Percentiles rank a stretch among this genome's conserved stretches.
These are phyloP conservation scores for Bradypus variegatus DNA, from an alignment of 2,797 vertebrate genomes.

Conservation along the genomic window DNA sequence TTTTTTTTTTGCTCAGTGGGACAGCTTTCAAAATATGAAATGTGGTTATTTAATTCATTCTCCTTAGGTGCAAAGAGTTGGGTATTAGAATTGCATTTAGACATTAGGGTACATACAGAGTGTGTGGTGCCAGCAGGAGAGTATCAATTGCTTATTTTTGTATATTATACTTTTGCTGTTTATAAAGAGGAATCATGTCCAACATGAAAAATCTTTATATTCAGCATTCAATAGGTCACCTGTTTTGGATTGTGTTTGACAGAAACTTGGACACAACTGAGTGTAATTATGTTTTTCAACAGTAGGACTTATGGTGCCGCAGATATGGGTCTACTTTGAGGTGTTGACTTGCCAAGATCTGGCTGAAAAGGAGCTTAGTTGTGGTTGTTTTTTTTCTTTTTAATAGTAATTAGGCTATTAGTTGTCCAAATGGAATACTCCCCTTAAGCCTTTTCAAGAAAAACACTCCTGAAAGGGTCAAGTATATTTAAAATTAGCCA, in stretches of 20 bases:
- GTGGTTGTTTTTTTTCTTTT: background rate
- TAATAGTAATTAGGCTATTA: constrained; percentile 49
- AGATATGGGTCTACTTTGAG: background rate
- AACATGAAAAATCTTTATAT: constrained; percentile 17
- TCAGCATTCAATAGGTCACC: background rate
- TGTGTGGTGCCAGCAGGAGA: background rate
- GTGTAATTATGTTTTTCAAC: constrained; percentile 20
- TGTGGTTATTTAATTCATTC: background rate
- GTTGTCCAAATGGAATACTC: constrained; percentile 45
- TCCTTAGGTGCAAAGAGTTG: background rate
- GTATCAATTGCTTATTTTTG: background rate
- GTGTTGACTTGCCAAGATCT: constrained; percentile 46
- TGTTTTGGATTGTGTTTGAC: background rate
- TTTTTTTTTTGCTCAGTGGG: constrained; percentile 15
- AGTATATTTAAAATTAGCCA: constrained; percentile 49
- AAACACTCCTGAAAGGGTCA: constrained; percentile 51
- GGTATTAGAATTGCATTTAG: background rate
- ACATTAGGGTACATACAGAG: background rate
- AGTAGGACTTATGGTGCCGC: background rate
- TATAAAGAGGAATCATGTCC: background rate
- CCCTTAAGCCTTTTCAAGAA: constrained; percentile 47
- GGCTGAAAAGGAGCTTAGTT: constrained; percentile 11
- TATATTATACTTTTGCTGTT: background rate
- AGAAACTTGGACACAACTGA: constrained; percentile 21
- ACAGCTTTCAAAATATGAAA: background rate